Base-by-base conservation (phyloP, 1,140 invertebrate genomes). In the Zophobas atratus region DNA sequence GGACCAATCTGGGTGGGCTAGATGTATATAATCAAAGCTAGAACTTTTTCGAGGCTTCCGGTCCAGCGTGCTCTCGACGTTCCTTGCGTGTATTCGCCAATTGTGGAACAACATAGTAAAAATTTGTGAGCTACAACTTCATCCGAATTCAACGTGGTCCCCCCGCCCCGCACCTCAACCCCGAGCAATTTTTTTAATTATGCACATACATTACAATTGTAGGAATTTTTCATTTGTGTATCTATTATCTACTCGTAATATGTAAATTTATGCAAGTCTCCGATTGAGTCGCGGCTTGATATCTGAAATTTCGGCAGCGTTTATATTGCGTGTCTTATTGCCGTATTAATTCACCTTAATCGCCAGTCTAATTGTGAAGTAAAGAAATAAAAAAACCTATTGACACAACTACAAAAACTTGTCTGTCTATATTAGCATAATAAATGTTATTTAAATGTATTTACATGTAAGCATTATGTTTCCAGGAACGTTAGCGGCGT, bases 401-500 rank as follows among this genome's bases (percentile, higher is more conserved):
- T 75, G 56, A 60, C 60, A 72, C 53, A 72, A 46, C 76, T 46
- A 55, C 56, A 75, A 38, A 78, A 39, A 75, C 60, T 33, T 43
- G 60, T 67, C 60, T 43, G 60, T 67, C 39, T 67, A 43, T 67
- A 67, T 67, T 67, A 67, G 60, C 60, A 67, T 67, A 20, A 20
- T 57, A 57, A 57, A 57, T 57, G 55, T 57, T 57, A 36, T 57
- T 57, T 57, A 35, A 57, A 57, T 57, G 55, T 67, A 67, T 67
- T 67, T 67, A 67, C 60, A 67, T 67, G 60, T 67, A 67, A 67
- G 60, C 49, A 56, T 53, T 75, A 60, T 75, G 63, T 81, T 85
- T 86, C 74, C 77, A 89, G 93, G 93, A 32, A 93, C 93, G 6
- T 70, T 88, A 3, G 85, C 90, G 82, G 90, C 92, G 0, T 82